Evolutionary conservation across 2,888 invertebrate genomes (phyloP).

Genomic region (Cetonia aurata): DNA sequence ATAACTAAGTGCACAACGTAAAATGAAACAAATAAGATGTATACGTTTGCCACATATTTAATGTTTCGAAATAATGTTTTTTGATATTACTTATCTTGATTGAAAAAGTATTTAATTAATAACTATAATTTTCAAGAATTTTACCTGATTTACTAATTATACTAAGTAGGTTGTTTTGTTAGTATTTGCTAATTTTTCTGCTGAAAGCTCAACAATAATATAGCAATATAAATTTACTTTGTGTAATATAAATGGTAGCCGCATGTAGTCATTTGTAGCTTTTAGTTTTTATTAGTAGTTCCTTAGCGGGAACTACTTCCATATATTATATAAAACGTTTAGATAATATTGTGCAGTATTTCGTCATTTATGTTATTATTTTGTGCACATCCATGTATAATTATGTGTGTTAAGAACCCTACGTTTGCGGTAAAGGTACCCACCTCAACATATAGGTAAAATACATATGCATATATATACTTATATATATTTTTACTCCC

Average conservation of each 20-base stretch:
- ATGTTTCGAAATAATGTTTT: too few species aligned
- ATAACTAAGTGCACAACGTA: too few species aligned
- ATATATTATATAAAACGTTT: conserved; percentile 21
- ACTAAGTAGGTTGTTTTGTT: too few species aligned
- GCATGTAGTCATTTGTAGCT: conserved; percentile 27
- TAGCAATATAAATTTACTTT: not conserved
- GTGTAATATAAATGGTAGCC: conserved; percentile 10
- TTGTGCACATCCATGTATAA: conserved; percentile 32
- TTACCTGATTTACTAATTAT: too few species aligned
- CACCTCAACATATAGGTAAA: conserved; percentile 20
- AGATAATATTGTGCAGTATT: conserved; percentile 31
- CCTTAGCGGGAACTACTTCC: not conserved
- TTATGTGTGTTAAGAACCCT: conserved; percentile 12
- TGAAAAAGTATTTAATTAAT: too few species aligned
- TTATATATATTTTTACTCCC: conserved; percentile 14
- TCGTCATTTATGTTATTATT: conserved; percentile 31
- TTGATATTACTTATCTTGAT: too few species aligned
- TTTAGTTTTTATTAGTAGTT: conserved; percentile 28
- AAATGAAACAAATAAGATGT: too few species aligned
- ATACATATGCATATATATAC: too few species aligned
- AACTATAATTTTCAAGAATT: too few species aligned
- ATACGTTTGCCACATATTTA: too few species aligned
- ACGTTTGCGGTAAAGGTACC: conserved; percentile 23
- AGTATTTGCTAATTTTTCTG: too few species aligned
- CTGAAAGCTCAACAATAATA: conserved; percentile 20